phyloP scores from a whole-genome alignment of 2,113 vertebrate genomes.

The Bubo scandiacus region DNA sequence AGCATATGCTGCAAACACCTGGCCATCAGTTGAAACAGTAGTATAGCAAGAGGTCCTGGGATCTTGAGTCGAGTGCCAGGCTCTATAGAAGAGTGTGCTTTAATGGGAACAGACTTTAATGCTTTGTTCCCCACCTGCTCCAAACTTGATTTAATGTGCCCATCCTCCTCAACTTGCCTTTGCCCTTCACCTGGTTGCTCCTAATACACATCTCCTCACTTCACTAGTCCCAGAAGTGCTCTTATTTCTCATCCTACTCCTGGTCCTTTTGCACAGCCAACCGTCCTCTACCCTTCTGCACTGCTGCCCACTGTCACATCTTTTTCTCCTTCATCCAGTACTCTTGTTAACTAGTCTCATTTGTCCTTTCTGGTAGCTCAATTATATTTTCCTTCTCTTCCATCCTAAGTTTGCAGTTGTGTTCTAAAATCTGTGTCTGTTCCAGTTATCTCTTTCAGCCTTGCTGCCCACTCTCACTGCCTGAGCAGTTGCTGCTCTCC shows the following conservation, averaged over 20 bases:
- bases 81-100: background rate
- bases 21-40: background rate
- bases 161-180: background rate
- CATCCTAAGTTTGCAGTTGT: background rate
- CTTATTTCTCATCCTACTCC: background rate
- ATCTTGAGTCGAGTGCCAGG: accelerated
- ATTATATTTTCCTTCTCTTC: background rate
- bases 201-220: background rate
- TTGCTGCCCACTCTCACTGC: background rate
- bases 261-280: background rate
- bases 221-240: background rate
- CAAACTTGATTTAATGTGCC: background rate
- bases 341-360: background rate
- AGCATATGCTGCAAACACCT: no score
- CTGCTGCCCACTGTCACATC: background rate
- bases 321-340: background rate
- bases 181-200: background rate
- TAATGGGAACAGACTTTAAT: background rate
- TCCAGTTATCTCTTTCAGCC: background rate
- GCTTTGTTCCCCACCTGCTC: background rate
- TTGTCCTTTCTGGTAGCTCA: background rate
- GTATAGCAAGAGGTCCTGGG: background rate
- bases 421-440: background rate
- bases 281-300: background rate
- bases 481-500: background rate